These are phyloP conservation scores for Hystrix brachyura DNA, from an alignment of 2,113 vertebrate genomes.

Conservation along the genomic window DNA sequence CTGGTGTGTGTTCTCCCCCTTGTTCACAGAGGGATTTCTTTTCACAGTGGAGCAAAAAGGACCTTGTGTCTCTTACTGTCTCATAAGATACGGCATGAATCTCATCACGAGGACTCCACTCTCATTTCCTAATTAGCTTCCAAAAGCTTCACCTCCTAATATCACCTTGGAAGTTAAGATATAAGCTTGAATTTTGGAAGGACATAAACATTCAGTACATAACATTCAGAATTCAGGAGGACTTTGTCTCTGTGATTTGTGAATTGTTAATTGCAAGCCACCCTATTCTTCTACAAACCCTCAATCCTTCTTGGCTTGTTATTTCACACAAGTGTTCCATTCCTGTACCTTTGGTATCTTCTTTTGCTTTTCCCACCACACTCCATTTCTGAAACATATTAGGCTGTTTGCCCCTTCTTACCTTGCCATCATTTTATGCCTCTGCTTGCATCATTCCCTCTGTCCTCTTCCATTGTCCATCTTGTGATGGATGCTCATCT, in stretches of 20 bases:
- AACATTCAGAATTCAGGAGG: neutral
- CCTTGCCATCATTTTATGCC: neutral
- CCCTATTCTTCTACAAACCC: neutral
- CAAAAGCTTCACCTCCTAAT: neutral
- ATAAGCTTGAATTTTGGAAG: neutral
- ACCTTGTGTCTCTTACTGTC: neutral
- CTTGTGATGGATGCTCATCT: neutral
- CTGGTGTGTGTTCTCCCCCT: neutral
- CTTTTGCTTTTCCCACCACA: neutral
- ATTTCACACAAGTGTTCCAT: neutral
- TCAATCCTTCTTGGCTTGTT: slow-evolving; percentile 10
- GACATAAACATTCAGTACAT: neutral
- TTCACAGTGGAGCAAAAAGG: neutral
- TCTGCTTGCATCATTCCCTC: neutral
- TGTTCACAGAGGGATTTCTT: neutral
- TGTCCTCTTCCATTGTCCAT: neutral
- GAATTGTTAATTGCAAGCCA: neutral
- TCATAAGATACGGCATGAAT: neutral
- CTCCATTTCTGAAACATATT: neutral
- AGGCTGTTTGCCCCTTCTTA: neutral
- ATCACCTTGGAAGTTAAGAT: neutral
- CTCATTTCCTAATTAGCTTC: neutral
- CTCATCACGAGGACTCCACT: neutral
- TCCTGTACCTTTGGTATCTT: neutral
- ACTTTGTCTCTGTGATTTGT: neutral